Conservation (phyloP, 2,888 invertebrate genomes). For the Bombyx huttoni region DNA sequence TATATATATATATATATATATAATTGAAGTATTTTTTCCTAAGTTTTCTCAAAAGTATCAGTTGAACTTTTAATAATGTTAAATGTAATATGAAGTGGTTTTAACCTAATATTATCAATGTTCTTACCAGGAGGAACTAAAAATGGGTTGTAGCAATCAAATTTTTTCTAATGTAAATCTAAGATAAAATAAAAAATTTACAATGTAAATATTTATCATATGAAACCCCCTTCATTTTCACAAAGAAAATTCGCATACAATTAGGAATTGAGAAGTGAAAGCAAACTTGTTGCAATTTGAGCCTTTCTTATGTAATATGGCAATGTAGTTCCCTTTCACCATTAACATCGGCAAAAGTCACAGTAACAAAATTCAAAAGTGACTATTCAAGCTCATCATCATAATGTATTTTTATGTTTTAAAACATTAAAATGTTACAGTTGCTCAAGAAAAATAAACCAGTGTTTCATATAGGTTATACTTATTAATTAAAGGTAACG, state of each 20-base stretch:
- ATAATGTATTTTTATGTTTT: not conserved
- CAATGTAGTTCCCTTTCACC: not conserved
- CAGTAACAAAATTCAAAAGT: not conserved
- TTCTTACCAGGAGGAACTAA: too few species aligned
- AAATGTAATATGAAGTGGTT: too few species aligned
- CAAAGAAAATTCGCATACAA: not conserved
- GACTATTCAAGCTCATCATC: not conserved
- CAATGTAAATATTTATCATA: too few species aligned
- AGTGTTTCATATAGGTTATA: not conserved
- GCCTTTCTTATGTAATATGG: not conserved
- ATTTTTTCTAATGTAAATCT: too few species aligned
- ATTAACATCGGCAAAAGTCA: not conserved
- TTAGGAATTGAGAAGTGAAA: constrained; percentile 6
- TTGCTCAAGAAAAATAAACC: not conserved
- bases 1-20: too few species aligned
- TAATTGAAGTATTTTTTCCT: too few species aligned
- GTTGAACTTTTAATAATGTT: too few species aligned
- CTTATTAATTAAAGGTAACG: not conserved
- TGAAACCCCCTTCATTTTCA: too few species aligned
- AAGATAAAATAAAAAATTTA: too few species aligned
- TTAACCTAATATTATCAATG: too few species aligned
- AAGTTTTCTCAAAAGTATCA: too few species aligned
- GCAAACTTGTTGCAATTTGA: constrained; percentile 4
- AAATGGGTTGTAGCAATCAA: too few species aligned
- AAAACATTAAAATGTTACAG: not conserved